Conservation (phyloP, 2,888 invertebrate genomes). For the Pseudeuparius sepicola region DNA sequence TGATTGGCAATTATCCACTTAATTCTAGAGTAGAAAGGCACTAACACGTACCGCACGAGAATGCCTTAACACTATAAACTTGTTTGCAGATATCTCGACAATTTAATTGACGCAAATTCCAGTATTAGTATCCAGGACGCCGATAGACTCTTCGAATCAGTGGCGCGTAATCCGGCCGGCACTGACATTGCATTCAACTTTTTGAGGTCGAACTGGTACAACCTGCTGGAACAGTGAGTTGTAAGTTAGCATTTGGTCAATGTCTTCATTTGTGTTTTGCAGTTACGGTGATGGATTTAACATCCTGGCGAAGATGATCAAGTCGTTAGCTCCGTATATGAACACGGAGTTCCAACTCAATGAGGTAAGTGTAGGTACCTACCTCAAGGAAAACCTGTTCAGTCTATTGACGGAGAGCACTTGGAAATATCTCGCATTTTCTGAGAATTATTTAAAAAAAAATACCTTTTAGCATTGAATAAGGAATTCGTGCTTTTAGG, state of each 20-base stretch:
- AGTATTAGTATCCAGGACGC: slow-evolving; percentile 55
- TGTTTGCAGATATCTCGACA: slow-evolving; percentile 33
- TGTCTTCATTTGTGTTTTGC: slow-evolving; percentile 17
- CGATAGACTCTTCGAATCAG: slow-evolving; percentile 45
- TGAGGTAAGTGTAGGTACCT: slow-evolving; percentile 33
- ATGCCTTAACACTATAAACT: too few relatives aligned
- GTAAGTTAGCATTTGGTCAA: slow-evolving; percentile 3
- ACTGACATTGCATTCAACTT: slow-evolving; percentile 52
- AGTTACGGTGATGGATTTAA: slow-evolving; percentile 49
- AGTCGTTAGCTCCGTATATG: slow-evolving; percentile 44
- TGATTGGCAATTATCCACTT: too few relatives aligned
- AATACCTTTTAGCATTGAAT: too few relatives aligned
- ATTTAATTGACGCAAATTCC: slow-evolving; percentile 21
- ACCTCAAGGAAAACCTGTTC: too few relatives aligned
- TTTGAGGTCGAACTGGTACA: slow-evolving; percentile 42
- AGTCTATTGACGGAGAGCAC: too few relatives aligned
- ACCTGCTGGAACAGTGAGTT: slow-evolving; percentile 38
- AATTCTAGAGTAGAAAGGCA: too few relatives aligned
- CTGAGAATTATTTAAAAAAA: too few relatives aligned
- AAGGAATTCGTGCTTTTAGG: too few relatives aligned
- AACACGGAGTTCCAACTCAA: slow-evolving; percentile 39
- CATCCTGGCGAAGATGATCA: slow-evolving; percentile 44
- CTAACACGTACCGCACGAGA: too few relatives aligned
- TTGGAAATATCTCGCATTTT: too few relatives aligned
- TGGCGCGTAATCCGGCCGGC: slow-evolving; percentile 49